phyloP scores from a whole-genome alignment of 2,797 vertebrate genomes.

The Enteromius treurensis region DNA sequence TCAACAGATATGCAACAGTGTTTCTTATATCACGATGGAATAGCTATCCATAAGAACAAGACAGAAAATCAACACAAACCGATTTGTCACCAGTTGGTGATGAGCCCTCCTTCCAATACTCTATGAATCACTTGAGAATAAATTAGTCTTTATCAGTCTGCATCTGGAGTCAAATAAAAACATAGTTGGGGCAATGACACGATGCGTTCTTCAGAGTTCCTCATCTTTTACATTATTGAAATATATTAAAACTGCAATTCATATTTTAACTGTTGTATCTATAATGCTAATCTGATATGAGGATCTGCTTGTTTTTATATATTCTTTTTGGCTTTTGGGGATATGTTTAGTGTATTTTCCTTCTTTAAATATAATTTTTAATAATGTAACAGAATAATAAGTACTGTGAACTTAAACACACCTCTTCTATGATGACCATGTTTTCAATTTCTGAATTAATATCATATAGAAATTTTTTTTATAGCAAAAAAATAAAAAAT shows the following conservation, averaged over 20 bases:
- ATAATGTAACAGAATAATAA: not conserved
- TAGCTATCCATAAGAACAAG: not conserved
- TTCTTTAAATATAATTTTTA: not conserved
- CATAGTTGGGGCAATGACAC: not conserved
- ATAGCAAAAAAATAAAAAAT: not conserved
- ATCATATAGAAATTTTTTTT: not conserved
- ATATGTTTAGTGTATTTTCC: not conserved
- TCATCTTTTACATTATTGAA: not conserved
- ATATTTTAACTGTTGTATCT: not conserved
- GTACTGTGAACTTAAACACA: not conserved
- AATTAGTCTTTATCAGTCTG: conserved; percentile 9
- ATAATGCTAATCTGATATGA: not conserved
- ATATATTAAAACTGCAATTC: not conserved
- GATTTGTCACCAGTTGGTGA: not conserved
- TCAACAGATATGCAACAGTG: not conserved
- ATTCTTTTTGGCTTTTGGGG: not conserved
- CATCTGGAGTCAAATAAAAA: not conserved
- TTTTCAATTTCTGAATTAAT: not conserved
- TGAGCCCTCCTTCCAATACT: not conserved
- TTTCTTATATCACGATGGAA: not conserved
- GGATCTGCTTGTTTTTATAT: not conserved
- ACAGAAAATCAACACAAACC: conserved; percentile 27
- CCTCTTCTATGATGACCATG: not conserved
- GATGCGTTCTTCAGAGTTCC: not conserved
- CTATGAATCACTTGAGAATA: not conserved